These are phyloP conservation scores for Aquatica leii DNA, from an alignment of 2,888 invertebrate genomes.

Conservation along the genomic window DNA sequence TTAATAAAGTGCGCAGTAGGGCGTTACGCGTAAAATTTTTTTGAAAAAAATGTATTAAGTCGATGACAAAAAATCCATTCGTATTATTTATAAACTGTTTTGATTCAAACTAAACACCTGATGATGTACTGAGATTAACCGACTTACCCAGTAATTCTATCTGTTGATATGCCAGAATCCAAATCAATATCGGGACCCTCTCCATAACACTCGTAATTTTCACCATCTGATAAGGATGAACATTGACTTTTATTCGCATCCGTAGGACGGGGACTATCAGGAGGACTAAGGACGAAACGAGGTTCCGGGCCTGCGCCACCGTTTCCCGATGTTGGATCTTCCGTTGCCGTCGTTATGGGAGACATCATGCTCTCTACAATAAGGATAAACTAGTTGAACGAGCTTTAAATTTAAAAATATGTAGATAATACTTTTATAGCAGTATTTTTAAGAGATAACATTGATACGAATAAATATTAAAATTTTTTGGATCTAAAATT, in stretches of 20 bases:
- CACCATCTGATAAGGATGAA: slow-evolving; percentile 75
- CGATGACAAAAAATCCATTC: too few species aligned
- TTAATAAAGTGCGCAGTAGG: too few species aligned
- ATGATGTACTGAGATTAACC: too few species aligned
- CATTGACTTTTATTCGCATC: slow-evolving; percentile 59
- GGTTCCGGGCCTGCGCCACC: slow-evolving; percentile 58
- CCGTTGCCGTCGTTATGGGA: slow-evolving; percentile 46
- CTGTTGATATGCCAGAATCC: slow-evolving; percentile 52
- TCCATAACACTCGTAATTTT: slow-evolving; percentile 83
- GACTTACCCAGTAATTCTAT: slow-evolving; percentile 45
- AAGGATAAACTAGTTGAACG: slow-evolving; percentile 14
- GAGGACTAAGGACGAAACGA: slow-evolving; percentile 54
- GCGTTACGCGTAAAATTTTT: too few species aligned
- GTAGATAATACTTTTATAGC: too few species aligned
- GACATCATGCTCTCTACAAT: slow-evolving; percentile 51
- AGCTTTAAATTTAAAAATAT: too few species aligned
- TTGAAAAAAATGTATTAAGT: too few species aligned
- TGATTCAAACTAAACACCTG: too few species aligned
- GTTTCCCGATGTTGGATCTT: slow-evolving; percentile 31
- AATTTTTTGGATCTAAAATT: too few species aligned
- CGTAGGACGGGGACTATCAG: slow-evolving; percentile 62
- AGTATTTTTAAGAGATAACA: too few species aligned
- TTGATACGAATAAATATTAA: too few species aligned
- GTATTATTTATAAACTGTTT: too few species aligned
- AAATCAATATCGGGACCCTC: slow-evolving; percentile 66